Percentiles rank a stretch among this genome's conserved stretches.
Conservation (phyloP, 2,888 invertebrate species). For the Platerodrilus igneus region DNA sequence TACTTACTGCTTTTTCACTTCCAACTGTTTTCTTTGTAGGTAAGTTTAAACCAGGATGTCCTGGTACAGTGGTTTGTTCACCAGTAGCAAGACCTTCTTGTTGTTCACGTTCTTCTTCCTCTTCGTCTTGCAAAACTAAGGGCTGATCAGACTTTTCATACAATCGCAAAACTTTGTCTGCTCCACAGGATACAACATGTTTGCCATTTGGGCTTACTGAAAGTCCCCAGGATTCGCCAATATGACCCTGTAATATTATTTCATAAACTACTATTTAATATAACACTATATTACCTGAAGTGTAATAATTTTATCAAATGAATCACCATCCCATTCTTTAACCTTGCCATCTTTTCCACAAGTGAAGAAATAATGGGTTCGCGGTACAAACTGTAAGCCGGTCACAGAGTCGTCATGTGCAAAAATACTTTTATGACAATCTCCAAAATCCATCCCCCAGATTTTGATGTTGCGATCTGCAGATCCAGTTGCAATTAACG, state of each 20-base stretch:
- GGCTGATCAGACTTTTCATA: slow-evolving; percentile 84
- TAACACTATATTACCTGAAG: slow-evolving; percentile 60
- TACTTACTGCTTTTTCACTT: slow-evolving; percentile 77
- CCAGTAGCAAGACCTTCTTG: slow-evolving; percentile 69
- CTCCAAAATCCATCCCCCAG: slow-evolving; percentile 99
- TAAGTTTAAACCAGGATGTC: slow-evolving; percentile 66
- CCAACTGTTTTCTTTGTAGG: slow-evolving; percentile 85
- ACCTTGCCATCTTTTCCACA: slow-evolving; percentile 90
- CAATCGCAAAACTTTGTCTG: slow-evolving; percentile 81
- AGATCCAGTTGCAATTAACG: slow-evolving; percentile 87
- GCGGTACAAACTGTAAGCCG: slow-evolving; percentile 80
- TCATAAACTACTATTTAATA: slow-evolving; percentile 1
- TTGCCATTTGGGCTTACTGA: slow-evolving; percentile 78
- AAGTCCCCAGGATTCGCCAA: slow-evolving; percentile 71
- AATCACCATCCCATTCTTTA: slow-evolving; percentile 97
- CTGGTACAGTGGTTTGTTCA: slow-evolving; percentile 63
- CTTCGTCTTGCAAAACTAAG: slow-evolving; percentile 86
- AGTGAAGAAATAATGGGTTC: slow-evolving; percentile 90
- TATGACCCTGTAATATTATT: slow-evolving; percentile 65
- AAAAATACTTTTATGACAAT: slow-evolving; percentile 91
- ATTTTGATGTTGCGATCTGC: slow-evolving; percentile 94
- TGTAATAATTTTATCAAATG: slow-evolving; percentile 84
- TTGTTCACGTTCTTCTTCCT: slow-evolving; percentile 80
- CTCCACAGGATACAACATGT: slow-evolving; percentile 74
- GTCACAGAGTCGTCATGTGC: slow-evolving; percentile 96